Evolutionary conservation across 64 coral and sea anemone species (phyloP), one percentile per base, ranked within the genome.

Genomic region (Pocillopora damicornis): DNA sequence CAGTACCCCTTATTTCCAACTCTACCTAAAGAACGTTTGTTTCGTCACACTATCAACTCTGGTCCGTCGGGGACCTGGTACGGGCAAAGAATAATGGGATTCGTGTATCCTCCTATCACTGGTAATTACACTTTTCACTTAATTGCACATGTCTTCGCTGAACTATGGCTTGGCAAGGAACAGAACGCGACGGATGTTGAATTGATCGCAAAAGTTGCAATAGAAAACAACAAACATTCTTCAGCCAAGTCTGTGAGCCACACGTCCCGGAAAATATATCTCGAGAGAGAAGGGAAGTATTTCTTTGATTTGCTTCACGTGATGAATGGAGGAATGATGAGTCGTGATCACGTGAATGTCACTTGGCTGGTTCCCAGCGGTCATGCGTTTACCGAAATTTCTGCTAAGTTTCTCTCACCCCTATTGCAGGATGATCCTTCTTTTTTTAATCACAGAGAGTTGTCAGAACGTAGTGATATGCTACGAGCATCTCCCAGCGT

Each of bases 261-360:
- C 16, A 90, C 10, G 1, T 90, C 88, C 4, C 82, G 73, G n/a
- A 17, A 60, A 60, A 4, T 90, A 16, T n/a, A 82, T 73, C 58
- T 90, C 12, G 11, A 90, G 51, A 22, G 45, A 13, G 79, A 71
- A 18, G 26, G 60, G 4, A 74, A 82, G 26, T 90, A 90, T 75
- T 90, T 82, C 79, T 90, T 90, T 64, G 88, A 90, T 75, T 59
- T 90, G 45, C 77, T 90, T 30, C 78, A 90, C 20, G 58, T 82
- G 26, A 75, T 82, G 63, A 90, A 90, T 22, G 69, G 80, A n/a
- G 66, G 65, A 56, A 51, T 85, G 81, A 82, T 90, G 51, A 13
- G 60, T 61, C 68, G 73, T 38, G 88, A 82, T 51, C 78, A 74
- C 45, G 79, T 83, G n/a, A 67, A 90, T 18, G 1, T 90, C 20